phyloP scores from a whole-genome alignment of 2,113 vertebrate genomes.

The Heteronetta atricapilla region DNA sequence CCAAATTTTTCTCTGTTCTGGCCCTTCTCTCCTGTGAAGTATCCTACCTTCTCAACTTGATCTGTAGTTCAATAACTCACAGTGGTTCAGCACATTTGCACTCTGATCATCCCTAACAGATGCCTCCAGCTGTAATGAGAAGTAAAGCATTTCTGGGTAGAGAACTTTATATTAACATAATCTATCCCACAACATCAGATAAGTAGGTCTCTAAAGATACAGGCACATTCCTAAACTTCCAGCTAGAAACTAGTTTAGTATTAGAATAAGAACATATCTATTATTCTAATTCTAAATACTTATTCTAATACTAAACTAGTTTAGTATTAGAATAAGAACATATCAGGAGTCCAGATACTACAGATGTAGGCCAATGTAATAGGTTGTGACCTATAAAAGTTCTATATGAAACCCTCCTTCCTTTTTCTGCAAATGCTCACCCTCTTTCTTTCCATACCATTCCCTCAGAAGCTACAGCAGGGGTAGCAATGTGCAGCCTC shows the following conservation, averaged over 20 bases:
- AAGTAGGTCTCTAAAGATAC: background rate
- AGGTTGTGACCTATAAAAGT: background rate
- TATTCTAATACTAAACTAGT: too few species aligned
- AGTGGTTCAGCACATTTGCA: background rate
- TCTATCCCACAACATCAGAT: background rate
- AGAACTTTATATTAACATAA: background rate
- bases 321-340: background rate
- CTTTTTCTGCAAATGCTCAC: background rate
- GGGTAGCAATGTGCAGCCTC: background rate
- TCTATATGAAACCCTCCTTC: accelerated
- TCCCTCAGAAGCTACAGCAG: background rate
- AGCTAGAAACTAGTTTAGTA: background rate
- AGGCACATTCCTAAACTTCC: background rate
- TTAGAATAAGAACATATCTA: background rate
- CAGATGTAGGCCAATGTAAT: background rate
- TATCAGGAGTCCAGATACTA: background rate
- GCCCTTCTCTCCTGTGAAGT: background rate
- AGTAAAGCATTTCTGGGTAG: background rate
- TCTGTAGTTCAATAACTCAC: background rate
- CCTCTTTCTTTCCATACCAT: background rate
- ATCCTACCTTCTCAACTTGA: background rate
- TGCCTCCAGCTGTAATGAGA: conserved; percentile 9
- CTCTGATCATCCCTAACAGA: background rate
- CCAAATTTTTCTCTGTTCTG: background rate
- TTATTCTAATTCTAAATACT: too few species aligned